A percentile compares a stretch with the other conserved stretches of the same genome.
Evolutionary conservation across 2,797 vertebrate species (phyloP).

Genomic region (Silurus aristotelis): DNA sequence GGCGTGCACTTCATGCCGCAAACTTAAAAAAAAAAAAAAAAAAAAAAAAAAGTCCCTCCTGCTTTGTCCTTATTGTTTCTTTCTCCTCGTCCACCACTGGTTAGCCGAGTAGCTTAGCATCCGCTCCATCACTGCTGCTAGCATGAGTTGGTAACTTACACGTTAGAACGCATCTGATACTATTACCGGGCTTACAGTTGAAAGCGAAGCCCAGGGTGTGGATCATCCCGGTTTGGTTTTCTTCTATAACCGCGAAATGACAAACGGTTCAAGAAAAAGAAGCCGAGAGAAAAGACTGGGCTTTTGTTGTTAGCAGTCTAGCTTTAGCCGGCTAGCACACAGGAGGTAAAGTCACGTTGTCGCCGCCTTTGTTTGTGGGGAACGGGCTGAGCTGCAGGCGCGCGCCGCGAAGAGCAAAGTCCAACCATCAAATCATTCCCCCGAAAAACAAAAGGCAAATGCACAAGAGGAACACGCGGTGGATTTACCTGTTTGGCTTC

Average conservation of each 20-base stretch:
- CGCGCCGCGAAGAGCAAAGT: conserved; percentile 20
- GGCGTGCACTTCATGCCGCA: not conserved
- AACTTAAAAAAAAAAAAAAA: not conserved
- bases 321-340: conserved; percentile 69
- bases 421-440: not conserved
- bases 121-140: conserved; percentile 1
- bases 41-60: not conserved
- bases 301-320: conserved; percentile 45
- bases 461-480: not conserved
- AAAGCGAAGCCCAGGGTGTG: not conserved
- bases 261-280: not conserved
- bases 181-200: not conserved
- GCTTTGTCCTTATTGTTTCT: conserved; percentile 56
- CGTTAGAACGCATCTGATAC: not conserved
- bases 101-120: conserved; percentile 33
- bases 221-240: not conserved
- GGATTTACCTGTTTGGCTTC: conserved; percentile 43
- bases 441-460: not conserved
- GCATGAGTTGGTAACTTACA: conserved; percentile 39
- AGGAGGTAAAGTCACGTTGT: conserved; percentile 79
- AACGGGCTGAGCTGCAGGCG: conserved; percentile 49
- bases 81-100: conserved; percentile 34
- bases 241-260: not conserved
- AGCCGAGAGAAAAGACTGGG: no score
- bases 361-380: conserved; percentile 83